Percentiles rank a stretch among this genome's conserved stretches.
phyloP scores from a whole-genome alignment of 2,888 invertebrate genomes.

The Epirrhoe tristata region DNA sequence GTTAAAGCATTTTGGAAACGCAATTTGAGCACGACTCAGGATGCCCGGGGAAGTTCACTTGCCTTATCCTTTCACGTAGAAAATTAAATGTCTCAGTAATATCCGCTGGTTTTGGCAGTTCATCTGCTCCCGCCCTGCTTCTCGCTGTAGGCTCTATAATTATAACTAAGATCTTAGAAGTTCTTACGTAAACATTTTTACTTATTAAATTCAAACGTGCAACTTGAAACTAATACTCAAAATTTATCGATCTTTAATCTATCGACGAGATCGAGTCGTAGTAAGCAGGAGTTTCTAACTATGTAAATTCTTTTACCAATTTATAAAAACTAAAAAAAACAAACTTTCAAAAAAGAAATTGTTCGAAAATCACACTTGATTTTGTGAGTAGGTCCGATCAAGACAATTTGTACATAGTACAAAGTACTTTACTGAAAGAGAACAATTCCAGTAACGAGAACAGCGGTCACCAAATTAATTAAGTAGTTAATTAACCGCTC shows the following conservation, averaged over 20 bases:
- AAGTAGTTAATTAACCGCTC: neutral
- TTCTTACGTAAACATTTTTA: too few species aligned
- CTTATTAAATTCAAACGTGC: too few species aligned
- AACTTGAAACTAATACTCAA: too few species aligned
- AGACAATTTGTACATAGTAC: neutral
- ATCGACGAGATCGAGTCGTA: too few species aligned
- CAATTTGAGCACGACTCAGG: conserved; percentile 70
- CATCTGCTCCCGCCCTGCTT: conserved; percentile 62
- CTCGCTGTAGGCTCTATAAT: conserved; percentile 31
- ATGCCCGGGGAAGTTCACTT: conserved; percentile 74
- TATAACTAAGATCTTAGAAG: conserved; percentile 18
- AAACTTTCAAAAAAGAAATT: too few species aligned
- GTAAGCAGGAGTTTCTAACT: too few species aligned
- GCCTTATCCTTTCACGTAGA: conserved; percentile 85
- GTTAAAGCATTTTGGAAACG: conserved; percentile 63
- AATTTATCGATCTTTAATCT: too few species aligned
- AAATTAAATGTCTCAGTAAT: conserved; percentile 84
- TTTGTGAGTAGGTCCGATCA: neutral
- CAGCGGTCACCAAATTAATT: neutral
- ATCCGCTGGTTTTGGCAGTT: conserved; percentile 82
- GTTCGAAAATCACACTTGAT: neutral
- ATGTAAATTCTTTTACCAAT: too few species aligned
- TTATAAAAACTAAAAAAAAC: too few species aligned
- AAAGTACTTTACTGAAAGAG: neutral
- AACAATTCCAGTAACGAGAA: neutral